phyloP scores from a whole-genome alignment of 2,888 invertebrate genomes.

The Protophormia terraenovae region DNA sequence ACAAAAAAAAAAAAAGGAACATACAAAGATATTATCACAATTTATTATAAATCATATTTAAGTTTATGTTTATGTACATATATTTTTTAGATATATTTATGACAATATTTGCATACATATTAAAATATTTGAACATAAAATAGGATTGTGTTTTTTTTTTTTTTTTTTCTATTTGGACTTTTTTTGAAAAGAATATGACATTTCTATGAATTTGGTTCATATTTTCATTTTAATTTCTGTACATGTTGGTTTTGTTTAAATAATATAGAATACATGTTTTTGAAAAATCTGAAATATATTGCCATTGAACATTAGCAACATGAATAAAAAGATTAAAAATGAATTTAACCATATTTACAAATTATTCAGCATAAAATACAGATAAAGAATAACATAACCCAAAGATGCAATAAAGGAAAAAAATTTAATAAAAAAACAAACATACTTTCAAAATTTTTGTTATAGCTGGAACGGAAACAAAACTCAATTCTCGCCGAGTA shows the following conservation, averaged over 20 bases:
- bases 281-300: conserved; percentile 22
- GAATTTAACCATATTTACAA: conserved; percentile 38
- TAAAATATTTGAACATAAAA: conserved; percentile 62
- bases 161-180: not conserved
- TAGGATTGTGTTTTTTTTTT: conserved; percentile 21
- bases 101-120: conserved; percentile 60
- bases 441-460: not conserved
- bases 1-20: conserved; percentile 1
- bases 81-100: conserved; percentile 40
- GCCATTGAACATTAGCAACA: conserved; percentile 45
- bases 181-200: not conserved
- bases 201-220: conserved; percentile 39
- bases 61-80: not conserved
- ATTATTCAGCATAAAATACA: conserved; percentile 45
- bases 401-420: not conserved
- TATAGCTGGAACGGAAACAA: not conserved
- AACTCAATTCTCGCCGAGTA: not conserved
- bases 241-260: conserved; percentile 17
- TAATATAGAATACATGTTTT: conserved; percentile 25
- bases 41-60: conserved; percentile 57
- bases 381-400: conserved; percentile 9
- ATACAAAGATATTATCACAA: conserved; percentile 30
- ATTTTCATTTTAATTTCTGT: not conserved
- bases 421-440: conserved; percentile 1
- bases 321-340: conserved; percentile 22